These are phyloP conservation scores for Acyrthosiphon pisum DNA, from an alignment of 1,140 invertebrate species.

Conservation along the genomic window DNA sequence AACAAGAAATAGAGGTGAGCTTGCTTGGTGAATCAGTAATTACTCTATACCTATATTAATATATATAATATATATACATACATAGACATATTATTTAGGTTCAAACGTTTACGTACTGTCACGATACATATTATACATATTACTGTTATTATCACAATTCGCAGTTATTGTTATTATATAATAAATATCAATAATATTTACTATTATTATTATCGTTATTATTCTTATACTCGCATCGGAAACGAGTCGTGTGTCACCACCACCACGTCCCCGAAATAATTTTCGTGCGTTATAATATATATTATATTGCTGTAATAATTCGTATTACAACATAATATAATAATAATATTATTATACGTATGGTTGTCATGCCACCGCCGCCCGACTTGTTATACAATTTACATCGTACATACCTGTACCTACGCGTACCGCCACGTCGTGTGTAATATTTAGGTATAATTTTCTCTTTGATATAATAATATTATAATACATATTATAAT, in stretches of 20 bases:
- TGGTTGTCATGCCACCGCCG: not conserved
- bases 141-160: not conserved
- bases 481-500: not conserved
- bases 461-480: not conserved
- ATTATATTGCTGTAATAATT: conserved; percentile 2
- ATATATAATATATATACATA: not conserved
- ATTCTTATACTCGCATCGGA: not conserved
- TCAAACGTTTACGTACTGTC: not conserved
- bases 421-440: not conserved
- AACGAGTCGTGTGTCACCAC: not conserved
- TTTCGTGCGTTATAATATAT: conserved; percentile 1
- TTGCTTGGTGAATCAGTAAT: too few relatives aligned
- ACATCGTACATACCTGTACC: not conserved
- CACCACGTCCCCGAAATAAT: not conserved
- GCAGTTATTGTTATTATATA: not conserved
- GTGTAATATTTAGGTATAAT: not conserved
- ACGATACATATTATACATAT: not conserved
- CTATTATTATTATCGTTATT: not conserved
- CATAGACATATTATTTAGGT: not conserved
- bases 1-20: too few relatives aligned
- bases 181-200: too few relatives aligned
- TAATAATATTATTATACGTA: conserved; percentile 10
- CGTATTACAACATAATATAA: not conserved
- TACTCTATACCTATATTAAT: not conserved
- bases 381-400: not conserved